Evolutionary conservation across 2,113 vertebrate genomes (phyloP), one percentile per base, ranked within the genome.

Genomic region (Percina caprodes): DNA sequence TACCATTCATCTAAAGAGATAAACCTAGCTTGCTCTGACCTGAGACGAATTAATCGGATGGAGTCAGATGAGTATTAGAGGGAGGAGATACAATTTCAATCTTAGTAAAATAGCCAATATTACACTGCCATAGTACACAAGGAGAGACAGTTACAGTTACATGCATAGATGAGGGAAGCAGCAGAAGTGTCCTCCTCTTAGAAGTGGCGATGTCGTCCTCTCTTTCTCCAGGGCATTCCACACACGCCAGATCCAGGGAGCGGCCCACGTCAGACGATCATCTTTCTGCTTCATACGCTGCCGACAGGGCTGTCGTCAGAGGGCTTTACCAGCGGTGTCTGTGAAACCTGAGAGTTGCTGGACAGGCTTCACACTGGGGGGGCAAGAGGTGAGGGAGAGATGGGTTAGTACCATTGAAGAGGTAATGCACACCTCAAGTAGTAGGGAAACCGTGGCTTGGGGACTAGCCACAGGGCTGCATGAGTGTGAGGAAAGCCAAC

Each of bases 231-330:
- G 60, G 80, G 84, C 89, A 95, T 95, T 93, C 93, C 92, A 77
- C 77, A 54, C 70, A 90, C 84, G 82, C 81, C 86, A 69, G 72
- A 82, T 80, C 86, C 83, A 85, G 88, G 89, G 93, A 94, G 90
- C 63, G 91, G 90, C 83, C 69, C 72, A 51, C 77, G 81, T 88
- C 86, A 91, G 86, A 80, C 52, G 92, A 95, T 96, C 93, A 55
- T 78, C 86, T 92, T 86, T 82, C 86, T 86, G 88, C 90, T 93
- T 94, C 93, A 92, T 90, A 87, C 83, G 63, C 88, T 69, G 88
- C 93, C 89, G 92, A 91, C 89, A 73, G 91, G 77, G 89, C 94
- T 93, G 93, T 95, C 92, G 89, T 95, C 95, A 90, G 92, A 88
- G 88, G 91, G 90, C 81, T 92, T 91, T 91, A 91, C 88, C 88